A percentile compares a stretch with the other conserved stretches of the same genome.
These are phyloP conservation scores for Tillus elongatus DNA, from an alignment of 2,888 invertebrate genomes.

Conservation along the genomic window DNA sequence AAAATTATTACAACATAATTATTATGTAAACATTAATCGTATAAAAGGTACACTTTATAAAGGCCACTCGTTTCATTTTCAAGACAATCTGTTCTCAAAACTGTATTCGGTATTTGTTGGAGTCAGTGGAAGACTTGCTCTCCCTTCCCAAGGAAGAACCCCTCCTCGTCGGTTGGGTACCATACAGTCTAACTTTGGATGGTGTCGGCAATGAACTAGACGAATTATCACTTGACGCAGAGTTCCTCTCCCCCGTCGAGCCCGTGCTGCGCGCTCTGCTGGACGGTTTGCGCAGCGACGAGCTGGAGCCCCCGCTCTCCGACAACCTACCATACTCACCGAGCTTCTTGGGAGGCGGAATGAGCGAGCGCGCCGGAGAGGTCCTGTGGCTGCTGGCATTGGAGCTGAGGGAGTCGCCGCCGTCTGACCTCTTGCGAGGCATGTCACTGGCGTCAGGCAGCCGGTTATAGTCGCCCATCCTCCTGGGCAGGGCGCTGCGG, in stretches of 20 bases:
- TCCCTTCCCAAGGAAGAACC: conserved; percentile 53
- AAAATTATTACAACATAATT: too few species aligned
- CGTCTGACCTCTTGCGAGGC: conserved; percentile 39
- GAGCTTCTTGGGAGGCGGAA: conserved; percentile 47
- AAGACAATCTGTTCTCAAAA: too few species aligned
- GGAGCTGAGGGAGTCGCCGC: conserved; percentile 39
- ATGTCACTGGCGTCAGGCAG: conserved; percentile 46
- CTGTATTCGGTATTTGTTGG: conserved; percentile 65
- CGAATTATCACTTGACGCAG: conserved; percentile 49
- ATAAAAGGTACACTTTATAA: too few species aligned
- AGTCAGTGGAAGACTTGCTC: conserved; percentile 39
- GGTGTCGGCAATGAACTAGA: conserved; percentile 42
- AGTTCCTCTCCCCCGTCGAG: conserved; percentile 45
- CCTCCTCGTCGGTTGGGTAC: conserved; percentile 42
- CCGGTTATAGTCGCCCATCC: conserved; percentile 58
- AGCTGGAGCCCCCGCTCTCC: conserved; percentile 42
- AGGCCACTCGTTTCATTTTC: too few species aligned
- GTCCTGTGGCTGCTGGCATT: conserved; percentile 39
- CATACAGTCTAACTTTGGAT: conserved; percentile 44
- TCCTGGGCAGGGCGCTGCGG: conserved; percentile 39
- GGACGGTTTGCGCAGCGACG: conserved; percentile 35
- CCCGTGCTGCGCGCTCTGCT: conserved; percentile 39
- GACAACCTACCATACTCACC: conserved; percentile 52
- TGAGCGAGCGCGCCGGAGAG: conserved; percentile 44
- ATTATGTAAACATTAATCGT: too few species aligned